Base-by-base conservation (phyloP, 2,888 invertebrate species). In the Idaea straminata region DNA sequence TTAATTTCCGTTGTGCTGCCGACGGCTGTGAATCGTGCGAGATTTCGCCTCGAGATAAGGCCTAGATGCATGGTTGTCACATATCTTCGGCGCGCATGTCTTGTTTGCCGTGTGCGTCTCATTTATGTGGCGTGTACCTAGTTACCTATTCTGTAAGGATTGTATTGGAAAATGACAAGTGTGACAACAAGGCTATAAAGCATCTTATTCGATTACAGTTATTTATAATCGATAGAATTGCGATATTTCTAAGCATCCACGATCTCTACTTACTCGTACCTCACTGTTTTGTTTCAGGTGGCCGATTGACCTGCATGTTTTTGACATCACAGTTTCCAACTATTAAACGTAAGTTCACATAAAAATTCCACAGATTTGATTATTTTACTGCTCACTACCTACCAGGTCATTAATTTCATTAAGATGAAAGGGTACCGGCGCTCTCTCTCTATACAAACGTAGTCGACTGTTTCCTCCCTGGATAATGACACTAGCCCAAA, bases 231-330 rank as follows among this genome's bases (percentile, higher is more conserved):
- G 36, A 36, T 4, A 10, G 36, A 36, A 36, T 36, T 3, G 36
- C 63, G n/a, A n/a, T 25, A 25, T 60, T 62, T 25, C 61, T 64
- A 60, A 59, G 58, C 59, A n/a, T 47, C 13, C 13, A 36, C 58
- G 67, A 59, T 66, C 69, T 69, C 75, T 75, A 71, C 80, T 82
- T 79, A 83, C n/a, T n/a, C 77, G 79, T 78, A 72, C 69, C 63
- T 75, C 78, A 80, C 75, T 80, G 73, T 79, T 82, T 83, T 86
- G 82, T 87, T 85, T 70, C 86, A 91, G 91, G 90, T 86, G 83
- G 84, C 83, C 79, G 84, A 77, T 74, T 83, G 83, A 88, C 83
- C 87, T 91, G 89, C 87, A 91, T 91, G 88, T 83, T 81, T 83
- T 83, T 86, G 81, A 80, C 83, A 81, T 85, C 84, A 78, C 80